These are phyloP conservation scores for Zaprionus ghesquierei DNA, from an alignment of 1,140 invertebrate genomes.

Conservation along the genomic window DNA sequence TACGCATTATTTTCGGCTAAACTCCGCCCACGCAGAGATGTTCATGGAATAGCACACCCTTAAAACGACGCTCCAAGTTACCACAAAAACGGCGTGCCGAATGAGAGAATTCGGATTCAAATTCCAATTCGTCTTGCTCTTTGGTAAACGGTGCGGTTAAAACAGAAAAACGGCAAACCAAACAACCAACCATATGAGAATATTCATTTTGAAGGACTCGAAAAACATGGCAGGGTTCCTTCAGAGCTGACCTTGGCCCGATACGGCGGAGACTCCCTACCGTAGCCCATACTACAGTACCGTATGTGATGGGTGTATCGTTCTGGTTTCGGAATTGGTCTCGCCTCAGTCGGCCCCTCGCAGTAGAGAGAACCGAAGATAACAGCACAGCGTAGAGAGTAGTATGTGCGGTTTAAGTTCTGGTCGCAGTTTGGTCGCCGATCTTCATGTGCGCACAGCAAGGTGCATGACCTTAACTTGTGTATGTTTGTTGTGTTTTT, in stretches of 20 bases:
- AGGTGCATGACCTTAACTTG: slow-evolving; percentile 63
- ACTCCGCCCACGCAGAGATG: slow-evolving; percentile 51
- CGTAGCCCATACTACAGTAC: slow-evolving; percentile 54
- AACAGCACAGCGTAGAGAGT: not conserved
- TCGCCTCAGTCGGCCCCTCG: slow-evolving; percentile 54
- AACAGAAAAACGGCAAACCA: slow-evolving; percentile 51
- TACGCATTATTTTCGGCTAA: slow-evolving; percentile 49
- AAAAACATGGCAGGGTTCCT: slow-evolving; percentile 62
- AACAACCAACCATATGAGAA: slow-evolving; percentile 58
- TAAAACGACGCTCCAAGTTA: slow-evolving; percentile 62
- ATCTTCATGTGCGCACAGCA: slow-evolving; percentile 68
- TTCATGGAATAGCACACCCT: slow-evolving; percentile 36
- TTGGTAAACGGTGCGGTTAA: slow-evolving; percentile 71
- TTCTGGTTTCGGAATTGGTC: slow-evolving; percentile 71
- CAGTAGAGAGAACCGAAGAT: slow-evolving; percentile 2
- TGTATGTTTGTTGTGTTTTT: slow-evolving; percentile 44
- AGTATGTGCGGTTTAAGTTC: slow-evolving; percentile 72
- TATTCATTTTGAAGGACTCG: slow-evolving; percentile 40
- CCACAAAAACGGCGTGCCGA: slow-evolving; percentile 66
- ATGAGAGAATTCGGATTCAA: slow-evolving; percentile 32
- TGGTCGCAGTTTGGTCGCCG: slow-evolving; percentile 78
- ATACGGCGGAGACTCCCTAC: slow-evolving; percentile 58
- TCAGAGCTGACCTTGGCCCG: slow-evolving; percentile 42
- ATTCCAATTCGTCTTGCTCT: slow-evolving; percentile 63
- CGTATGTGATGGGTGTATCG: slow-evolving; percentile 50